Percentiles rank a stretch among this genome's conserved stretches.
phyloP scores from a whole-genome alignment of 1,140 invertebrate species.

The Drosophila paulistorum region DNA sequence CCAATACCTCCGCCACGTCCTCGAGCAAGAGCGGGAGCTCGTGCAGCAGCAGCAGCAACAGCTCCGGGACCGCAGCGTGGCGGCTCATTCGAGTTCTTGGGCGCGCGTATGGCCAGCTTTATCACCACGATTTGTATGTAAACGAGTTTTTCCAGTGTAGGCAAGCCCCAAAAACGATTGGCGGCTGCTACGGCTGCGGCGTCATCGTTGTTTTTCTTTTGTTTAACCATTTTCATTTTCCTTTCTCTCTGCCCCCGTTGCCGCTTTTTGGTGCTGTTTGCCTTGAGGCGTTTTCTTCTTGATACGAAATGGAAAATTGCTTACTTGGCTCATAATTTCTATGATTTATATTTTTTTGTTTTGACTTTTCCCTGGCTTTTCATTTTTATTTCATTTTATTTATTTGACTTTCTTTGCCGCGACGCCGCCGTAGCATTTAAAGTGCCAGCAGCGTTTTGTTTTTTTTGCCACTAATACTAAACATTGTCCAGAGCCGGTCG shows the following conservation, averaged over 20 bases:
- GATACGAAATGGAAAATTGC: constrained; percentile 72
- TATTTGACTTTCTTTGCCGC: constrained; percentile 60
- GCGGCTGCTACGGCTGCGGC: constrained; percentile 1
- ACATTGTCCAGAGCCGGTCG: constrained; percentile 10
- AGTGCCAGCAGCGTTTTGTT: constrained; percentile 22
- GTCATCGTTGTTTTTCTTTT: constrained; percentile 43
- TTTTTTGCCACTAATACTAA: constrained; percentile 19
- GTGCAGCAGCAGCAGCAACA: constrained; percentile 2
- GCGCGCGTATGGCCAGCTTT: constrained; percentile 82
- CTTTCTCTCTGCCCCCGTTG: constrained; percentile 54
- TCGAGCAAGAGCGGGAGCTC: constrained; percentile 46
- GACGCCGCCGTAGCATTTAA: constrained; percentile 12
- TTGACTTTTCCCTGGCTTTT: constrained; percentile 25
- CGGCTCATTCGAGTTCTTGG: constrained; percentile 82
- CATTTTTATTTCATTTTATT: constrained; percentile 51
- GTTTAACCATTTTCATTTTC: constrained; percentile 72
- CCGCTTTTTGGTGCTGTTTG: constrained; percentile 8
- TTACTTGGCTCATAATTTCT: constrained; percentile 63
- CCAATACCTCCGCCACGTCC: constrained; percentile 54
- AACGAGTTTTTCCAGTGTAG: constrained; percentile 81
- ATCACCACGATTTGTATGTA: constrained; percentile 83
- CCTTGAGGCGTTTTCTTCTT: constrained; percentile 45
- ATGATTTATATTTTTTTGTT: constrained; percentile 71
- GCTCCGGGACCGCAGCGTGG: constrained; percentile 55
- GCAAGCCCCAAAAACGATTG: constrained; percentile 22